phyloP scores from a whole-genome alignment of 2,888 invertebrate species.

The Thera obeliscata region DNA sequence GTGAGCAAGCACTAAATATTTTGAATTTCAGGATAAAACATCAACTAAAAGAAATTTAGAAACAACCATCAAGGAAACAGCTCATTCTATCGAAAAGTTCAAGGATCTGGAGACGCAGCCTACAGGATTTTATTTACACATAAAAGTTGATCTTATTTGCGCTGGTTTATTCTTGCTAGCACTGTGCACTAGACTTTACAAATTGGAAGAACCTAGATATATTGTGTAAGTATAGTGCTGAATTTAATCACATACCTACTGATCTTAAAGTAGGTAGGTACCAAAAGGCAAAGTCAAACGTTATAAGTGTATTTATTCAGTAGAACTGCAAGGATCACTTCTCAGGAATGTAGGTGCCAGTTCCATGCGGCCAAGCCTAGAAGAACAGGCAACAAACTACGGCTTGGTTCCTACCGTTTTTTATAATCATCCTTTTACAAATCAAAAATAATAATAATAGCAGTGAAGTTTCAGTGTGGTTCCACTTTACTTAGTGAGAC shows the following conservation, averaged over 20 bases:
- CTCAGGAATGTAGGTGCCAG: no score
- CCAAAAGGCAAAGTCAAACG: no score
- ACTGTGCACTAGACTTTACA: slow-evolving; percentile 91
- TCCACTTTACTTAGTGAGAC: no score
- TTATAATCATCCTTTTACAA: no score
- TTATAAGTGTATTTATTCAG: no score
- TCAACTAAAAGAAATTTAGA: slow-evolving; percentile 7
- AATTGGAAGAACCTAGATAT: slow-evolving; percentile 92
- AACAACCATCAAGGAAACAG: neutral
- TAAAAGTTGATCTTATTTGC: slow-evolving; percentile 91
- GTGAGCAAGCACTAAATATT: neutral
- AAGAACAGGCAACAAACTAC: no score
- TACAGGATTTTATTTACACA: slow-evolving; percentile 68
- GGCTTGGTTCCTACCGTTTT: no score
- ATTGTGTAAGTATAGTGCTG: slow-evolving; percentile 91
- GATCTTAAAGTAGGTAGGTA: no score
- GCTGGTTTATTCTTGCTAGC: slow-evolving; percentile 88
- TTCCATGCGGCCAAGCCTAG: no score
- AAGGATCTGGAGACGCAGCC: slow-evolving; percentile 40
- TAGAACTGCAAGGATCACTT: no score
- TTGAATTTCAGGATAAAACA: slow-evolving; percentile 20
- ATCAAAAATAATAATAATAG: no score
- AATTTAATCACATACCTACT: neutral
- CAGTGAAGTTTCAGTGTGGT: no score
- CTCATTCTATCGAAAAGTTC: slow-evolving; percentile 13